Evolutionary conservation across 2,113 vertebrate species (phyloP), one percentile per base, ranked within the genome.

Genomic region (Gadus chalcogrammus): DNA sequence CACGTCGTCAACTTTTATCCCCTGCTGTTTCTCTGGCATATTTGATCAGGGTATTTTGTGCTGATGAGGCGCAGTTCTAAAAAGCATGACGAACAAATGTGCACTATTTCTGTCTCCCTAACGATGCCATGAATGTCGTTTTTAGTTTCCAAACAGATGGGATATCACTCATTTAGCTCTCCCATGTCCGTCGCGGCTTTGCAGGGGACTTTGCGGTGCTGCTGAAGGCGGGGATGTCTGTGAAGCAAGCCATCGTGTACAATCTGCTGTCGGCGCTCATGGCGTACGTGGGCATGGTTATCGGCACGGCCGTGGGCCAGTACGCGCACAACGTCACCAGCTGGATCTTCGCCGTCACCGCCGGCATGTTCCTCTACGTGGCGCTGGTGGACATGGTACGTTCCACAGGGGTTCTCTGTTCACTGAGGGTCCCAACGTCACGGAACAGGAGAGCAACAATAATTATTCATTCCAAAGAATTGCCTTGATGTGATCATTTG

Each of bases 281-380:
- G 96, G 97, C 97, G 13, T 99, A 99, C 67, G 68, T 97, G 1
- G 97, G 97, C 64, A 96, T 99, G 97, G 60, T 97, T 28, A 98
- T 99, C 5, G 97, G 97, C 87, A 96, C 94, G 0, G 95, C 95
- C 0, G 96, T 98, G 73, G 97, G 97, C n/a, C 96, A 98, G 84
- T 98, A 98, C 28, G 93, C 96, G 1, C 94, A 97, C 80, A 97
- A 93, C 76, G 93, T 99, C 89, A 99, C 97, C 53, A 93, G 92
- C 75, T 99, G 97, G 97, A 98, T 99, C 89, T 99, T 99, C 20
- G 97, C 97, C 0, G 2, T 98, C 89, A 99, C 97, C 0, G 97
- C 97, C 3, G 97, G 97, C 88, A 99, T 99, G 97, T 98, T 99
- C 88, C 97, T 99, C 28, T 99, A 99, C 0, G 97, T 99, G 74